Evolutionary conservation across 2,888 invertebrate genomes (phyloP), one percentile per base, ranked within the genome.

Genomic region (Homarus gammarus): DNA sequence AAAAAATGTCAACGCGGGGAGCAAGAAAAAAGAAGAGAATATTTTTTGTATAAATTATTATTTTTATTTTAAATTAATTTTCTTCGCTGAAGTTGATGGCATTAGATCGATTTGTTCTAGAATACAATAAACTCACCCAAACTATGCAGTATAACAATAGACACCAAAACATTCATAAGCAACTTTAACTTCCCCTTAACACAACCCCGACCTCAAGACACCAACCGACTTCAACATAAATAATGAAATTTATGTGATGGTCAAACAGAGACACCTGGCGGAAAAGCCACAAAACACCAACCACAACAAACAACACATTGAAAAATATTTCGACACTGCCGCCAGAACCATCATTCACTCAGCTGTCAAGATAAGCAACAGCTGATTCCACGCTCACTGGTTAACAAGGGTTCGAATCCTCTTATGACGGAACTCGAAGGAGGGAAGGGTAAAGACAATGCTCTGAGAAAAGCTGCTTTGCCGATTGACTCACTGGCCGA

Each of bases 361-460:
- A 51, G 83, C 72, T 83, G 83, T 83, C 83, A 51, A 51, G 83
- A 83, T 83, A 83, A 72, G 72, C 72, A 72, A 68, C 83, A 72
- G 72, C 83, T 51, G 83, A 72, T 83, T 68, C 83, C 70, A 83
- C 83, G 83, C 72, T 83, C 83, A 83, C 83, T 83, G 72, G 72
- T 83, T 72, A 72, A 83, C 83, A 83, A 83, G 83, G 36, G 40
- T 83, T 68, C 72, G 83, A 51, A 68, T 68, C 68, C 68, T 40
- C 64, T 49, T 3, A 15, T 72, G 51, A 72, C 36, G 72, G 22
- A n/a, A 72, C 38, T 2, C 8, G 38, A 72, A 5, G 27, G 18
- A 70, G 82, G 40, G 40, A 44, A 64, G 68, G 82, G 82, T 40
- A 49, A 64, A 70, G 38, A 18, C 27, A 49, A 56, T 70, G 70